Conservation (phyloP, 2,797 vertebrate genomes). For the Clarias fuscus region DNA sequence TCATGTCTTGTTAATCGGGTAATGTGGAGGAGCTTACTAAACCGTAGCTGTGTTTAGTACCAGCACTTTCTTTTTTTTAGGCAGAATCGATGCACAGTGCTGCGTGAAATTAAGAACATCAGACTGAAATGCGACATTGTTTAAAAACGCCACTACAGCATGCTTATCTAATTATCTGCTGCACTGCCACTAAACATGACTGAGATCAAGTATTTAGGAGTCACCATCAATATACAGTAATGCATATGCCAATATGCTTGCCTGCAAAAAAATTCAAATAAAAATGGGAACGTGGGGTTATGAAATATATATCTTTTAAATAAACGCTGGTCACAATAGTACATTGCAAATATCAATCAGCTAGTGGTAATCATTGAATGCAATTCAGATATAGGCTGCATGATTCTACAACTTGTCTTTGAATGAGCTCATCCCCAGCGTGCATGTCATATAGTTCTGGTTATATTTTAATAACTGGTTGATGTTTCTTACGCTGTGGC, state of each 20-base stretch:
- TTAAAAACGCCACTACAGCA: not conserved
- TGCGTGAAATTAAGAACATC: not conserved
- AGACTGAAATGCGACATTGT: not conserved
- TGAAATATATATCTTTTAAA: not conserved
- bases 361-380: not conserved
- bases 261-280: slow-evolving; percentile 6
- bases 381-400: not conserved
- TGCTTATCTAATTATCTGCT: slow-evolving; percentile 7
- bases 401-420: not conserved
- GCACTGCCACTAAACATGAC: slow-evolving; percentile 7
- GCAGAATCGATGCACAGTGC: not conserved
- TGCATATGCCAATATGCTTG: not conserved
- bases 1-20: not conserved
- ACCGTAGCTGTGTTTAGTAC: not conserved
- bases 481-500: not conserved
- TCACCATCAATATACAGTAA: not conserved
- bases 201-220: slow-evolving; percentile 14
- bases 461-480: no score
- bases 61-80: not conserved
- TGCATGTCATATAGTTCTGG: not conserved
- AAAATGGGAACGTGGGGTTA: not conserved
- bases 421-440: not conserved
- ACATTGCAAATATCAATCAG: not conserved
- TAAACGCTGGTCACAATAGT: not conserved
- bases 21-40: not conserved